These are phyloP conservation scores for Automeris io DNA, from an alignment of 2,888 invertebrate genomes.

Conservation along the genomic window DNA sequence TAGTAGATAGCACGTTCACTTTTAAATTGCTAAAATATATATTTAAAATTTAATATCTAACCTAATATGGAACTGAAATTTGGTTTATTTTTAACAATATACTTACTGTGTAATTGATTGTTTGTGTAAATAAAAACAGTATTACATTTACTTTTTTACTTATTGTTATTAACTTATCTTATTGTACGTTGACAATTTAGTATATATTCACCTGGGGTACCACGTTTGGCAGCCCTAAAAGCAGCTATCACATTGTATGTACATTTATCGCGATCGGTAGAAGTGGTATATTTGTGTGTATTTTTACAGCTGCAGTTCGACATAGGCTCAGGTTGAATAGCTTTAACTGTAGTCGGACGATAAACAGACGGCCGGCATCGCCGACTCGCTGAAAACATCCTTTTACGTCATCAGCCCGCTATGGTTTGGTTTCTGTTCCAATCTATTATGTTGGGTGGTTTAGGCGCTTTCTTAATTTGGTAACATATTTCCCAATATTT, in stretches of 20 bases:
- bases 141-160: no score
- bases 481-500: slow-evolving; percentile 14
- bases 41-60: no score
- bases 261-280: slow-evolving; percentile 43
- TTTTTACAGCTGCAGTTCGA: slow-evolving; percentile 71
- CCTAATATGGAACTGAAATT: no score
- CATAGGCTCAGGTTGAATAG: slow-evolving; percentile 56
- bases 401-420: slow-evolving; percentile 72
- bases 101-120: no score
- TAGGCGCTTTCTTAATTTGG: slow-evolving; percentile 31
- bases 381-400: slow-evolving; percentile 74
- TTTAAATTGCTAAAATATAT: no score
- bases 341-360: slow-evolving; percentile 66
- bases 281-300: slow-evolving; percentile 56
- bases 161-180: no score
- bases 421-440: slow-evolving; percentile 56
- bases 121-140: no score
- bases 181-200: no score
- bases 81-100: no score
- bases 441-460: slow-evolving; percentile 29
- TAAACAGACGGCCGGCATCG: slow-evolving; percentile 70
- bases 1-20: no score
- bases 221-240: background rate
- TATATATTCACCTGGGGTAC: background rate
- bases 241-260: slow-evolving; percentile 37